Conservation (phyloP, 2,113 vertebrate genomes). For the Neotoma lepida region DNA sequence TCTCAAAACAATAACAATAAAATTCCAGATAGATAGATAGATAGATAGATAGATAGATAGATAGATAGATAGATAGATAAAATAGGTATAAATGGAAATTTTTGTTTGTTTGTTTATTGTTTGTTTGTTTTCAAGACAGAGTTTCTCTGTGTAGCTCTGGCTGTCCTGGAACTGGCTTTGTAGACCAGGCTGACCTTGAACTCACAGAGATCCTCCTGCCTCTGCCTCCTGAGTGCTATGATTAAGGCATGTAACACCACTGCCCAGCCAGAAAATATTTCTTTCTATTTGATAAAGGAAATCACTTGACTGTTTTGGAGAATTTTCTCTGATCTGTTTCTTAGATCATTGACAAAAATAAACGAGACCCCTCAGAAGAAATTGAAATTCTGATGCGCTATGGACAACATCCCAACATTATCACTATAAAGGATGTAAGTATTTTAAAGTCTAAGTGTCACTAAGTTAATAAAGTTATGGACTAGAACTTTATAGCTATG, state of each 20-base stretch:
- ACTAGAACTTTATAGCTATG: conserved; percentile 25
- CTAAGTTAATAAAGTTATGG: conserved; percentile 36
- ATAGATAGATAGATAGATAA: not conserved
- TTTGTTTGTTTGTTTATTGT: too few relatives aligned
- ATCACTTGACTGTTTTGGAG: conserved; percentile 24
- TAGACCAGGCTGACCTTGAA: too few relatives aligned
- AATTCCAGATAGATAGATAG: not conserved
- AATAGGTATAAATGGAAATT: not conserved
- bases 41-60: not conserved
- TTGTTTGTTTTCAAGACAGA: too few relatives aligned
- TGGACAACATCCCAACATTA: conserved; percentile 97
- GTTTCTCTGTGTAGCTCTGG: too few relatives aligned
- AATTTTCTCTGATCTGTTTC: conserved; percentile 72
- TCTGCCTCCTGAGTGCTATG: too few relatives aligned
- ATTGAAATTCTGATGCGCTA: conserved; percentile 98
- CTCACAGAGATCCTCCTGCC: too few relatives aligned
- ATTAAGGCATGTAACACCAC: too few relatives aligned
- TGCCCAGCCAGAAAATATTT: not conserved
- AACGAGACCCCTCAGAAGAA: conserved; percentile 97
- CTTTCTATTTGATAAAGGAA: conserved; percentile 32
- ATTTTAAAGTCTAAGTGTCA: conserved; percentile 62
- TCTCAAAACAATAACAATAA: not conserved
- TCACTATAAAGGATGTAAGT: conserved; percentile 97
- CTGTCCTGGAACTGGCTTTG: too few relatives aligned
- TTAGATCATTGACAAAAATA: conserved; percentile 98